Percentiles rank a stretch among this genome's conserved stretches.
Conservation (phyloP, 1,140 invertebrate genomes). For the Drosophila navojoa region DNA sequence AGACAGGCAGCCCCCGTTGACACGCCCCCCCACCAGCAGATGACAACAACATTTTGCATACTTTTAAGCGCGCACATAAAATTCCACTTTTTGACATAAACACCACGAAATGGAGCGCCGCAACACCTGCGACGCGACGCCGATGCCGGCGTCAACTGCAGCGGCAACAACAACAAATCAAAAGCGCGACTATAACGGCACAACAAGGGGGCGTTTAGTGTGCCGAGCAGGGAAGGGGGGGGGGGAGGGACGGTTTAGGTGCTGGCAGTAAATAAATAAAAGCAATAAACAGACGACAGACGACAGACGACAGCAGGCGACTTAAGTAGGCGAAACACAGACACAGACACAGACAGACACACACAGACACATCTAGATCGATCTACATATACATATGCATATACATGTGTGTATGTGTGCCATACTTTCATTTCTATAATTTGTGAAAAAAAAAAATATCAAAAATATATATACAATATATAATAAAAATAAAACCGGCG, state of each 20-base stretch:
- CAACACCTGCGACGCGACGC: constrained; percentile 62
- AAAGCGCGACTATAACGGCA: constrained; percentile 36
- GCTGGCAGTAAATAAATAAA: constrained; percentile 75
- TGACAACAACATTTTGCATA: constrained; percentile 70
- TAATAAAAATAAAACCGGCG: too few species aligned
- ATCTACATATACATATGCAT: background rate
- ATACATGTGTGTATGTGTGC: background rate
- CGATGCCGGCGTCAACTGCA: constrained; percentile 14
- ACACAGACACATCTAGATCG: background rate
- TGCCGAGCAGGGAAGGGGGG: background rate
- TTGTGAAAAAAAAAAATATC: background rate
- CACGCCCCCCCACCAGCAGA: background rate
- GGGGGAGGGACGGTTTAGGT: background rate
- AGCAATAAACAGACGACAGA: constrained; percentile 70
- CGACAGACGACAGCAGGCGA: constrained; percentile 37
- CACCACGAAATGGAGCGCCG: constrained; percentile 57
- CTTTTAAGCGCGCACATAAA: constrained; percentile 73
- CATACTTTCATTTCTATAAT: constrained; percentile 4
- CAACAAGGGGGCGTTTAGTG: too few species aligned
- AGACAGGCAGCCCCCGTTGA: constrained; percentile 13
- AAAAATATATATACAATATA: too few species aligned
- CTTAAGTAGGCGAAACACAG: constrained; percentile 56
- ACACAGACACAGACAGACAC: background rate
- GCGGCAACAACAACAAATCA: constrained; percentile 71
- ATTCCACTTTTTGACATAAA: constrained; percentile 75